Percentiles rank a stretch among this genome's conserved stretches.
Evolutionary conservation across 1,140 invertebrate species (phyloP).

Genomic region (Matsumurasca onukii): DNA sequence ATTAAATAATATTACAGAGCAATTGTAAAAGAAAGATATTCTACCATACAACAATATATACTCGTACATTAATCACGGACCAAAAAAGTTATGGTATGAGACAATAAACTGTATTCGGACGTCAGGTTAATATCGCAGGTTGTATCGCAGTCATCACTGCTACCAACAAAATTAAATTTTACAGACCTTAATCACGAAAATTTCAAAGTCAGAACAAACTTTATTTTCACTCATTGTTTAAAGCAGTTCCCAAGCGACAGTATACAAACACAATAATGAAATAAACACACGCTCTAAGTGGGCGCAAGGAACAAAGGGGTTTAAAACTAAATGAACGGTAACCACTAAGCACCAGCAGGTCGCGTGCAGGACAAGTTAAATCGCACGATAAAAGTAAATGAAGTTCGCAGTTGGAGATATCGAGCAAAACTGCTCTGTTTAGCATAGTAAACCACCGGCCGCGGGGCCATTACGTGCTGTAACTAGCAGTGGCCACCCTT

Average conservation of each 20-base stretch:
- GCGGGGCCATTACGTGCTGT: too few relatives aligned
- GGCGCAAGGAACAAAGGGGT: too few relatives aligned
- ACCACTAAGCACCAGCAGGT: too few relatives aligned
- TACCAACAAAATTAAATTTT: background rate
- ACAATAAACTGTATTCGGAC: too few relatives aligned
- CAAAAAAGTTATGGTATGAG: too few relatives aligned
- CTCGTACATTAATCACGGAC: too few relatives aligned
- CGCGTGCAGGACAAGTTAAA: conserved; percentile 17
- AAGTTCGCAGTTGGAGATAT: conserved; percentile 15
- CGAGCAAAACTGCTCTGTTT: background rate
- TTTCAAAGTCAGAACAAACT: background rate
- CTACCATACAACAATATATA: too few relatives aligned
- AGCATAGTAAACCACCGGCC: conserved; percentile 9
- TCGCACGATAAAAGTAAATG: conserved; percentile 24
- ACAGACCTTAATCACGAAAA: background rate
- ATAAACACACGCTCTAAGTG: background rate
- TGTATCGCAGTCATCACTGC: background rate
- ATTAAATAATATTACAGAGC: too few relatives aligned
- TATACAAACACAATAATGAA: background rate
- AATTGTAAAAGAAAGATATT: too few relatives aligned
- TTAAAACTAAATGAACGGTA: too few relatives aligned
- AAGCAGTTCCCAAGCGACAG: background rate
- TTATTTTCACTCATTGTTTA: background rate
- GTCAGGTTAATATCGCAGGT: too few relatives aligned
- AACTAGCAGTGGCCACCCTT: too few relatives aligned